A percentile compares a stretch with the other conserved stretches of the same genome.
Evolutionary conservation across 64 coral and sea anemone species (phyloP).

Genomic region (Montipora sp.): DNA sequence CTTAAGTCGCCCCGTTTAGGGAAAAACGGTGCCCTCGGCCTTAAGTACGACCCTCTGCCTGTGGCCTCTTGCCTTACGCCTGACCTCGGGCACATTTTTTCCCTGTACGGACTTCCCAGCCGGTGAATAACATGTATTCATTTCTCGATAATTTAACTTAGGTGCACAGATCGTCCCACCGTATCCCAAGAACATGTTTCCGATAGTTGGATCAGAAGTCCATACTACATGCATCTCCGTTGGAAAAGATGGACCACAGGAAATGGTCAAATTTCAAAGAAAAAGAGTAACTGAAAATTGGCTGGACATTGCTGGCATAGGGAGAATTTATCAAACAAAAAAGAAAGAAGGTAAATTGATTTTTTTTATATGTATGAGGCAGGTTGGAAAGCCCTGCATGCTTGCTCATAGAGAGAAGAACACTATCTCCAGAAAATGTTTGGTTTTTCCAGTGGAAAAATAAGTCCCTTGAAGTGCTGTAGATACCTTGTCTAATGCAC

Average conservation of each 20-base stretch:
- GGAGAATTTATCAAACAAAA: constrained; percentile 17
- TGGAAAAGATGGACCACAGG: not conserved
- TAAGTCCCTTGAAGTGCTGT: no score
- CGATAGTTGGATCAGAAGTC: not conserved
- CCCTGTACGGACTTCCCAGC: no score
- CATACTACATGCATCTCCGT: not conserved
- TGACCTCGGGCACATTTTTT: no score
- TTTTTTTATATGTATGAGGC: not conserved
- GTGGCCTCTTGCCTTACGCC: no score
- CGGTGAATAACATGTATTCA: not conserved
- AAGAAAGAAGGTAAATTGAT: not conserved
- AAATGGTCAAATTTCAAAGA: constrained; percentile 4
- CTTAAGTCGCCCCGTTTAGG: no score
- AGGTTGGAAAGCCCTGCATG: no score
- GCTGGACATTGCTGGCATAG: constrained; percentile 7
- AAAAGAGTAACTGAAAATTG: not conserved
- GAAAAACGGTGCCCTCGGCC: no score
- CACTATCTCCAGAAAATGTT: no score
- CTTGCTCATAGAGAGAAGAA: no score
- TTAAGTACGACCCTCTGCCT: no score
- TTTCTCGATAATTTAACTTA: not conserved
- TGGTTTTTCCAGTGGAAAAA: no score
- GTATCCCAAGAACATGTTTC: not conserved
- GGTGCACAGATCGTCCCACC: not conserved
- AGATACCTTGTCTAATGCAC: no score